Conservation (phyloP, 2,113 vertebrate genomes). For the Hippocampus guttulatus region DNA sequence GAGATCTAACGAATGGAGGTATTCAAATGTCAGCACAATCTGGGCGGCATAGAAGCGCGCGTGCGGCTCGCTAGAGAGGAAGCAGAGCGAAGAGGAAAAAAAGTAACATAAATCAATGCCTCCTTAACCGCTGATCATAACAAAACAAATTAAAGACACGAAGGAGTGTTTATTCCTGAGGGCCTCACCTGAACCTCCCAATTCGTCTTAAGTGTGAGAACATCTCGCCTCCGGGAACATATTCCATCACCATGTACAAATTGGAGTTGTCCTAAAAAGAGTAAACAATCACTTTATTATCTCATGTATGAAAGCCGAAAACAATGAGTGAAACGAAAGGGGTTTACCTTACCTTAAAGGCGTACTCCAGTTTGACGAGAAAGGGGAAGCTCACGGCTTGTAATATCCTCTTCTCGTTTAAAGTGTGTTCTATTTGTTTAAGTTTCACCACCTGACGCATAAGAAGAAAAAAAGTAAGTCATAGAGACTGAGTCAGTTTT, state of each 20-base stretch:
- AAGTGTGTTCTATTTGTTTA: conserved; percentile 99
- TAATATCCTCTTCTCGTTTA: conserved; percentile 99
- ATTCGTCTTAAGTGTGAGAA: conserved; percentile 99
- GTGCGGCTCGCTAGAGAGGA: conserved; percentile 85
- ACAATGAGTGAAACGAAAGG: background rate
- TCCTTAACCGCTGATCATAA: background rate
- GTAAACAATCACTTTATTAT: background rate
- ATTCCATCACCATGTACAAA: conserved; percentile 99
- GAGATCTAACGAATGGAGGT: conserved; percentile 99
- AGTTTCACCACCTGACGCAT: conserved; percentile 91
- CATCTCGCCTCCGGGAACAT: conserved; percentile 98
- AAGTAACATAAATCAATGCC: background rate
- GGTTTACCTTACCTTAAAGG: conserved; percentile 85
- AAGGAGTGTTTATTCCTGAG: background rate
- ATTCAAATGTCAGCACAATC: conserved; percentile 99
- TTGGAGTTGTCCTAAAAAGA: conserved; percentile 91
- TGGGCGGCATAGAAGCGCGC: conserved; percentile 97
- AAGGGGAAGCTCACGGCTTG: conserved; percentile 98
- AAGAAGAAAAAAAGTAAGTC: conserved; percentile 30
- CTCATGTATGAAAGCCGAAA: background rate
- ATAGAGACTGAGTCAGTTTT: conserved; percentile 8
- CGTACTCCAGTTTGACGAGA: conserved; percentile 95
- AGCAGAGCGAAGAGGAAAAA: background rate
- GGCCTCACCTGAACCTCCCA: conserved; percentile 88
- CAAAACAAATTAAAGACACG: background rate